phyloP scores from a whole-genome alignment of 2,797 vertebrate genomes.

The Tolypeutes matacus region DNA sequence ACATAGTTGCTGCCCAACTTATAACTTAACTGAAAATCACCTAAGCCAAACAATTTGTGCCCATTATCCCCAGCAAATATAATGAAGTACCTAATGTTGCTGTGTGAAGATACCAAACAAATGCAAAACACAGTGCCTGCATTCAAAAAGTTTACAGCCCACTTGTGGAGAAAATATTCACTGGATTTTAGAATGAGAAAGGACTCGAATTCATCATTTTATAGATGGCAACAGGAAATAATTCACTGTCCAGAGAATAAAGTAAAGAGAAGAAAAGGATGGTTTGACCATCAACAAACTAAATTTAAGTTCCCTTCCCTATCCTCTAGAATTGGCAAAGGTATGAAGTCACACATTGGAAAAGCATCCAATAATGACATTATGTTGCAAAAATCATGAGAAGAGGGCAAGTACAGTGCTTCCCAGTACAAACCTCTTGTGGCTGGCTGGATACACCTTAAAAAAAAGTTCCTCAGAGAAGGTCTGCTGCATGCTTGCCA shows the following conservation, averaged over 20 bases:
- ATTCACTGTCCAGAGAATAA: constrained; percentile 20
- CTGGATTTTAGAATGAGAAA: constrained; percentile 20
- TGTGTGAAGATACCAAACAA: not conserved
- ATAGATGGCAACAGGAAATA: not conserved
- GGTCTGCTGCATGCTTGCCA: not conserved
- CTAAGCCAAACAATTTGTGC: not conserved
- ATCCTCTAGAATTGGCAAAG: not conserved
- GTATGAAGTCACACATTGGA: not conserved
- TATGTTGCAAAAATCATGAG: not conserved
- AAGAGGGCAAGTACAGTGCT: not conserved
- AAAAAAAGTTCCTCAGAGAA: not conserved
- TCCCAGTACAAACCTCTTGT: not conserved
- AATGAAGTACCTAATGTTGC: not conserved
- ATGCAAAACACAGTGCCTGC: not conserved
- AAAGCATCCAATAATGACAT: not conserved
- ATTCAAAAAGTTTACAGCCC: not conserved
- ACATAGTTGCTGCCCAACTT: not conserved
- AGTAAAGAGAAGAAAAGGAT: constrained; percentile 23
- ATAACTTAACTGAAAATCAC: constrained; percentile 27
- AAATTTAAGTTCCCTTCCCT: not conserved
- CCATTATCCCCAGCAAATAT: not conserved
- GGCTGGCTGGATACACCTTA: not conserved
- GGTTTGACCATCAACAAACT: constrained; percentile 2
- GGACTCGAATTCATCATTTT: not conserved
- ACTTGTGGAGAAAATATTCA: not conserved